Percentiles rank a stretch among this genome's conserved stretches.
Evolutionary conservation across 2,797 vertebrate genomes (phyloP).

Genomic region (Rousettus madagascariensis): DNA sequence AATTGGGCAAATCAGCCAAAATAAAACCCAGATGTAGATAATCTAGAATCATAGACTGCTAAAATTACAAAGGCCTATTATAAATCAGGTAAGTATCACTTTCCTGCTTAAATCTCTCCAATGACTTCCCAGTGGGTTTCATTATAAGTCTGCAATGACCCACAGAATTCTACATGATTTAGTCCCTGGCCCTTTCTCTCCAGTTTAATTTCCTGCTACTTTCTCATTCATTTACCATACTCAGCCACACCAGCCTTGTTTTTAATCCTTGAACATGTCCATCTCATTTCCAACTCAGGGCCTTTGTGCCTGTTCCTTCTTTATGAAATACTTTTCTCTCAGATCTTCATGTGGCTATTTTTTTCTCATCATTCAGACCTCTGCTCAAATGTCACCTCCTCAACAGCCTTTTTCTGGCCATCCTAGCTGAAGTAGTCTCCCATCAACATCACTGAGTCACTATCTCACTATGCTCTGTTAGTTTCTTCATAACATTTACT

Average conservation of each 20-base stretch:
- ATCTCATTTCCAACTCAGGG: conserved; percentile 4
- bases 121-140: conserved; percentile 12
- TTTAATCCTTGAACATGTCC: conserved; percentile 8
- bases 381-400: conserved; percentile 15
- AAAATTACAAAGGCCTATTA: conserved; percentile 26
- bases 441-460: not conserved
- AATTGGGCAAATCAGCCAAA: conserved; percentile 35
- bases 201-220: not conserved
- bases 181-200: not conserved
- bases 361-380: conserved; percentile 19
- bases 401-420: not conserved
- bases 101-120: not conserved
- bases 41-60: not conserved
- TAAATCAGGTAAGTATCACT: not conserved
- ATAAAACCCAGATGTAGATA: conserved; percentile 20
- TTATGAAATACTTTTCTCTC: conserved; percentile 35
- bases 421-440: not conserved
- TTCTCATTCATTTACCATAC: conserved; percentile 13
- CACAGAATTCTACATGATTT: conserved; percentile 11
- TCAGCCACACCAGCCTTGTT: not conserved
- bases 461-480: not conserved
- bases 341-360: not conserved
- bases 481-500: conserved; percentile 8
- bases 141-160: not conserved
- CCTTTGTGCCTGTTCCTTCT: not conserved